A percentile compares a stretch with the other conserved stretches of the same genome.
These are phyloP conservation scores for Chloroceryle amazona DNA, from an alignment of 2,797 vertebrate genomes.

Conservation along the genomic window DNA sequence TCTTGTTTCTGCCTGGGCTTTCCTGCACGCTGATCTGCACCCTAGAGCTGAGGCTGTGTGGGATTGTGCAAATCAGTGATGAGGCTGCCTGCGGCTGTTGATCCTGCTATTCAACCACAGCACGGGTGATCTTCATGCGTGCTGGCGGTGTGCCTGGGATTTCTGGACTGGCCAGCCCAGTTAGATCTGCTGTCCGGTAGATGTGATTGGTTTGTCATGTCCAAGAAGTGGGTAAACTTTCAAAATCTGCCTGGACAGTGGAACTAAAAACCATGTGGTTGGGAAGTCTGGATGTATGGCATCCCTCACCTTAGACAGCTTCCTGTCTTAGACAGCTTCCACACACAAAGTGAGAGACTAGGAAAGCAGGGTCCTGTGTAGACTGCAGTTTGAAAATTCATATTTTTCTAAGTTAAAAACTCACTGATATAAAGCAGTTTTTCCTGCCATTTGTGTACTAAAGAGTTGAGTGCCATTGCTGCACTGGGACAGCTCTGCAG, in stretches of 20 bases:
- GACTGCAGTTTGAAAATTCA: neutral
- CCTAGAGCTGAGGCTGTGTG: neutral
- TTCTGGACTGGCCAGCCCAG: neutral
- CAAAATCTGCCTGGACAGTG: neutral
- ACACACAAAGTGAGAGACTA: neutral
- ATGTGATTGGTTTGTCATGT: neutral
- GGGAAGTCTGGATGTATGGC: neutral
- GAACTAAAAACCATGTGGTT: neutral
- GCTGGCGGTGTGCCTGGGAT: neutral
- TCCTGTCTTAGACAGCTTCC: neutral
- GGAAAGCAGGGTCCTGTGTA: neutral
- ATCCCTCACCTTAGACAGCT: neutral
- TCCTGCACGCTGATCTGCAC: accelerated
- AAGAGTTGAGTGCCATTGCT: neutral
- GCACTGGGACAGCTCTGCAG: neutral
- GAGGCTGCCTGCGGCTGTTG: neutral
- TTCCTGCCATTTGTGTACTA: neutral
- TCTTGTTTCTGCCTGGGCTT: constrained; percentile 15
- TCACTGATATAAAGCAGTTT: neutral
- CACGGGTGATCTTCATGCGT: accelerated
- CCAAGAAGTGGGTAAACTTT: neutral
- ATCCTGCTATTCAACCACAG: neutral
- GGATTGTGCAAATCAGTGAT: neutral
- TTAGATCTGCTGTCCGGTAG: neutral
- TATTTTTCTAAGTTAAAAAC: neutral